Evolutionary conservation across 2,797 vertebrate species (phyloP).

Genomic region (Mus caroli): DNA sequence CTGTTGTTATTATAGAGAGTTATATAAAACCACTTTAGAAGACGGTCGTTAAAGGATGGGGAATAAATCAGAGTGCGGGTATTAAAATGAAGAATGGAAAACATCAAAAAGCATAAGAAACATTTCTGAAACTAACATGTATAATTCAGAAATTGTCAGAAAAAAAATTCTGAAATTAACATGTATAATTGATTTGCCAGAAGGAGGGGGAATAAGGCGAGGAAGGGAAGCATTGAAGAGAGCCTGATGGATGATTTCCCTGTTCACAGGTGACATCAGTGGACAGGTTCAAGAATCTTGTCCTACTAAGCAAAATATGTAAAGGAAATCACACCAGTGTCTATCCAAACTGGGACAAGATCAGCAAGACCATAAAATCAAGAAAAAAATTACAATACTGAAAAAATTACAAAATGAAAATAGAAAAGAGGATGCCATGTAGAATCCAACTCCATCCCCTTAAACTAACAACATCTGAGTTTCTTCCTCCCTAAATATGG

Average conservation of each 20-base stretch:
- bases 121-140: not conserved
- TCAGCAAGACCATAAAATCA: not conserved
- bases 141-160: not conserved
- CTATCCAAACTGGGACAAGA: not conserved
- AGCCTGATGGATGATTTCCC: not conserved
- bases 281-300: not conserved
- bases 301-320: not conserved
- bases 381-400: not conserved
- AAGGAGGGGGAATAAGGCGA: not conserved
- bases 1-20: not conserved
- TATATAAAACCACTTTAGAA: not conserved
- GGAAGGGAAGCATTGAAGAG: not conserved
- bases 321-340: not conserved
- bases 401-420: not conserved
- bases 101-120: not conserved
- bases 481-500: not conserved
- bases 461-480: not conserved
- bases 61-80: not conserved
- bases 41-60: not conserved
- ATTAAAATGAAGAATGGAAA: not conserved
- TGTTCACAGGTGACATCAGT: not conserved
- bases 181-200: not conserved
- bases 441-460: not conserved
- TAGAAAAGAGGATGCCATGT: not conserved
- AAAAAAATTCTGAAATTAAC: not conserved